These are phyloP conservation scores for Zaprionus lachaisei DNA, from an alignment of 1,140 invertebrate genomes.

Conservation along the genomic window DNA sequence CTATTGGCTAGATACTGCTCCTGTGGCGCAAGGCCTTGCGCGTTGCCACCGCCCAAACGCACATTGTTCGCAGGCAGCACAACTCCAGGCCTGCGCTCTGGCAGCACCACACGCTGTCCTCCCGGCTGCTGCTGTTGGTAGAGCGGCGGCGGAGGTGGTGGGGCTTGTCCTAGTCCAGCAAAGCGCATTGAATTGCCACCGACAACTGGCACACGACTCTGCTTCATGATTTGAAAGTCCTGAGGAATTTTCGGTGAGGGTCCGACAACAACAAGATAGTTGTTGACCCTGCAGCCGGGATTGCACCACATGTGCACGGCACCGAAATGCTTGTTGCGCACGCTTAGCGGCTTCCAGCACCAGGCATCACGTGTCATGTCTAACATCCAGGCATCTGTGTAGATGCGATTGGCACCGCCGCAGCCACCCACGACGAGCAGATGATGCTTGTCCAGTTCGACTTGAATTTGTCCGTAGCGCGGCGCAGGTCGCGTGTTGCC, in stretches of 20 bases:
- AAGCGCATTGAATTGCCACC: constrained; percentile 47
- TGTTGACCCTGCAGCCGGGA: constrained; percentile 92
- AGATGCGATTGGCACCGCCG: constrained; percentile 86
- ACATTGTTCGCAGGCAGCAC: constrained; percentile 38
- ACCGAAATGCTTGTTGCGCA: constrained; percentile 91
- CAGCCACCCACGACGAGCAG: constrained; percentile 90
- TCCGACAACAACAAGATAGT: constrained; percentile 77
- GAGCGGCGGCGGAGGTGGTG: constrained; percentile 49
- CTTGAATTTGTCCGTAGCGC: constrained; percentile 96
- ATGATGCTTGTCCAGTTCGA: constrained; percentile 89
- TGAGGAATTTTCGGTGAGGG: constrained; percentile 77
- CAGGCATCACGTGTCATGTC: constrained; percentile 88
- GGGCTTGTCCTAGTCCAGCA: constrained; percentile 48
- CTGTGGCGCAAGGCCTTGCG: constrained; percentile 38
- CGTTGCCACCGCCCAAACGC: constrained; percentile 44
- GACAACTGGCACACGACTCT: constrained; percentile 68
- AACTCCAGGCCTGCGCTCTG: constrained; percentile 49
- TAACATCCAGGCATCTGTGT: constrained; percentile 88
- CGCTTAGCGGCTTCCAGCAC: constrained; percentile 92
- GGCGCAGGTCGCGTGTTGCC: constrained; percentile 90
- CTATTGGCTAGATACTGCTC: constrained; percentile 79
- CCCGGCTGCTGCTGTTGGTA: constrained; percentile 50
- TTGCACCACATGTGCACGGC: constrained; percentile 96
- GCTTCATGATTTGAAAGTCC: constrained; percentile 83
- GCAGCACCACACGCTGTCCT: constrained; percentile 43